Percentiles rank a stretch among this genome's conserved stretches.
Conservation (phyloP, 1,140 invertebrate species). For the Drosophila elegans region DNA sequence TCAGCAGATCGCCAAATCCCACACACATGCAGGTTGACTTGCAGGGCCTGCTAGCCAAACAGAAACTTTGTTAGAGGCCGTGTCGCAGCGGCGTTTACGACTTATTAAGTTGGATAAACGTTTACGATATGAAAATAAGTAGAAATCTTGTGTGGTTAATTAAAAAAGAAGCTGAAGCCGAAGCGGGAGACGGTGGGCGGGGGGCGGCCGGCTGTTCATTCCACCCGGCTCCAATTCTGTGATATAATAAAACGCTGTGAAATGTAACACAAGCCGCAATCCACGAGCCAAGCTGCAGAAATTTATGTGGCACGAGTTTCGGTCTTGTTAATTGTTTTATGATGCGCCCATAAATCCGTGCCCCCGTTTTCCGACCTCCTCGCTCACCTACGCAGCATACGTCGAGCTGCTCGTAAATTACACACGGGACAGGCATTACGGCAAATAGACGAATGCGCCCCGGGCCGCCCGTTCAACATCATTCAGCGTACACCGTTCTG, state of each 20-base stretch:
- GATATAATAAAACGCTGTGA: slow-evolving; percentile 74
- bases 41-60: slow-evolving; percentile 2
- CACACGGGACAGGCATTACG: slow-evolving; percentile 66
- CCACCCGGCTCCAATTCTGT: slow-evolving; percentile 11
- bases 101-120: slow-evolving; percentile 84
- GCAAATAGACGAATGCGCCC: slow-evolving; percentile 70
- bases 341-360: slow-evolving; percentile 78
- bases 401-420: slow-evolving; percentile 69
- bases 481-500: slow-evolving; percentile 32
- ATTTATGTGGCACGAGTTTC: slow-evolving; percentile 82
- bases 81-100: slow-evolving; percentile 72
- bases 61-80: slow-evolving; percentile 73
- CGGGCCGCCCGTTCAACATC: slow-evolving; percentile 38
- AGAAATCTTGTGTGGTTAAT: slow-evolving; percentile 83
- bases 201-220: too few relatives aligned
- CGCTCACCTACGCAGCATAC: slow-evolving; percentile 63
- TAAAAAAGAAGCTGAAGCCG: slow-evolving; percentile 61
- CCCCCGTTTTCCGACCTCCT: slow-evolving; percentile 1
- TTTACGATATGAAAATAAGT: slow-evolving; percentile 83
- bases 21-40: slow-evolving; percentile 46
- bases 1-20: slow-evolving; percentile 65
- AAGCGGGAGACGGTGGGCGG: too few relatives aligned
- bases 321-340: slow-evolving; percentile 83
- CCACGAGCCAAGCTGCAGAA: slow-evolving; percentile 49
- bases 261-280: slow-evolving; percentile 71